Percentiles rank a stretch among this genome's conserved stretches.
These are phyloP conservation scores for Phaenicophaeus curvirostris DNA, from an alignment of 2,797 vertebrate species.

Conservation along the genomic window DNA sequence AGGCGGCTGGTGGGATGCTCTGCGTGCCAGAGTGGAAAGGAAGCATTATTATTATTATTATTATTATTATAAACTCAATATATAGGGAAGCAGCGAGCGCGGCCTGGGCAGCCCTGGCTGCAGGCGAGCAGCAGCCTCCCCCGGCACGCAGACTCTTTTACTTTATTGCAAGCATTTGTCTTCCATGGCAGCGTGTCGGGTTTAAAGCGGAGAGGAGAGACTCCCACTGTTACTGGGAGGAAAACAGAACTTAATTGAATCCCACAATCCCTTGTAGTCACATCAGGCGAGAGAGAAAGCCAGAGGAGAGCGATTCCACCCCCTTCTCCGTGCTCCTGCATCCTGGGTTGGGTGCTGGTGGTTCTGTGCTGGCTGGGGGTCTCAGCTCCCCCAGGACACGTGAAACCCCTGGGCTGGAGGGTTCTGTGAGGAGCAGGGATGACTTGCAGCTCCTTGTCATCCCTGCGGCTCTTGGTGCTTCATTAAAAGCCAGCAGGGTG, in stretches of 20 bases:
- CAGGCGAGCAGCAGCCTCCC: background rate
- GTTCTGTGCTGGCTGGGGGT: background rate
- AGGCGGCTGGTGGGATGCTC: rapidly evolving
- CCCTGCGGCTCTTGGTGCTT: rapidly evolving
- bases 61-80: no score
- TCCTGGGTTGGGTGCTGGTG: rapidly evolving
- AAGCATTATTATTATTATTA: no score
- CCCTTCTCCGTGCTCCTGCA: rapidly evolving
- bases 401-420: rapidly evolving
- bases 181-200: slow-evolving; percentile 9
- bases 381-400: background rate
- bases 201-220: background rate
- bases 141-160: background rate
- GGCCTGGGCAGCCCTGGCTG: background rate
- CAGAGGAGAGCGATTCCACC: background rate
- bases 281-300: background rate
- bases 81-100: rapidly evolving
- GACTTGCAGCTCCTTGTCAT: background rate
- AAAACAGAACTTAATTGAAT: slow-evolving; percentile 49
- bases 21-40: rapidly evolving
- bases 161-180: slow-evolving; percentile 44
- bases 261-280: background rate
- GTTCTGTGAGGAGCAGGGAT: rapidly evolving
- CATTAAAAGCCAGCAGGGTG: rapidly evolving
- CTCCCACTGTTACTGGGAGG: slow-evolving; percentile 18